Conservation (phyloP, 2,113 vertebrate genomes). For the Notothenia rossii region DNA sequence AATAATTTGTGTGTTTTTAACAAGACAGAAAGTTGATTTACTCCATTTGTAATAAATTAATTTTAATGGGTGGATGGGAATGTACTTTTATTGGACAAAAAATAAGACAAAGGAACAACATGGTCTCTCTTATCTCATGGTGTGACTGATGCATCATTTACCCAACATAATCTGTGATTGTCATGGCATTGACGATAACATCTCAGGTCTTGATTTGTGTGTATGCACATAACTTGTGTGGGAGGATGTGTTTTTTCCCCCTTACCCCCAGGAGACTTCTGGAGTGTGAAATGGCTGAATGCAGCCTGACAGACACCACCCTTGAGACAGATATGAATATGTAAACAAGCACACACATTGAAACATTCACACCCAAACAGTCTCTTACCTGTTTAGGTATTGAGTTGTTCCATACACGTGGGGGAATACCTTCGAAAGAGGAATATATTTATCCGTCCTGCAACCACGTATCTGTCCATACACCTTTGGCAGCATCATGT, state of each 20-base stretch:
- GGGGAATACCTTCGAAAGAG: background rate
- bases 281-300: slow-evolving; percentile 54
- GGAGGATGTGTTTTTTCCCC: background rate
- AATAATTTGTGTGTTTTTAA: background rate
- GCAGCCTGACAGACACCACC: slow-evolving; percentile 26
- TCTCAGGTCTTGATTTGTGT: slow-evolving; percentile 39
- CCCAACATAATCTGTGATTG: slow-evolving; percentile 16
- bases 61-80: background rate
- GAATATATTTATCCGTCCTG: background rate
- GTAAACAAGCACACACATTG: background rate
- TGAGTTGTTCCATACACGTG: background rate
- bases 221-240: slow-evolving; percentile 4
- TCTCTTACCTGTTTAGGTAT: background rate
- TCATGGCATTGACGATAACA: slow-evolving; percentile 25
- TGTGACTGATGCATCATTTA: slow-evolving; percentile 27
- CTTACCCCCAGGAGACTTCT: slow-evolving; percentile 15
- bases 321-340: slow-evolving; percentile 32
- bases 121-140: slow-evolving; percentile 15
- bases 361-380: background rate
- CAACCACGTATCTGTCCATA: background rate
- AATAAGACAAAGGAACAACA: slow-evolving; percentile 17
- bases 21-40: background rate
- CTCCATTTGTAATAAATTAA: background rate
- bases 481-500: background rate
- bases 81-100: background rate